phyloP scores from a whole-genome alignment of 2,888 invertebrate genomes.

The Hyposoter didymator region DNA sequence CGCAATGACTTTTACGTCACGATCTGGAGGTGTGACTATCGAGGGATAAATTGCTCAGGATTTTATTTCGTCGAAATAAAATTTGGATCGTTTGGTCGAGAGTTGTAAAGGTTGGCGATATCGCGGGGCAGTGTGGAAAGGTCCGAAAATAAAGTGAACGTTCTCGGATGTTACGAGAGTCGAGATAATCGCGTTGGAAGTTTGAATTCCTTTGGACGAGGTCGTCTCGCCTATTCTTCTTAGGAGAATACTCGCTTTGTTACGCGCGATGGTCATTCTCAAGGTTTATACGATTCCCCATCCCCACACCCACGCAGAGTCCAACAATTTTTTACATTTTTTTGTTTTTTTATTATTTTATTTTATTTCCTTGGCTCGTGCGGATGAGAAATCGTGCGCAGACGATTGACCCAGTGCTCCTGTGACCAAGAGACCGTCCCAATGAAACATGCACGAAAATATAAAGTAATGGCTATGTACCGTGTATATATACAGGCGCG shows the following conservation, averaged over 20 bases:
- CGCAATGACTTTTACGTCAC: too few relatives aligned
- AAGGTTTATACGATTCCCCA: constrained; percentile 6
- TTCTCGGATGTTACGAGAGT: constrained; percentile 17
- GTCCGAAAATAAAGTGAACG: constrained; percentile 62
- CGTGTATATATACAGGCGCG: neutral
- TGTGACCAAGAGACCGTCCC: constrained; percentile 6
- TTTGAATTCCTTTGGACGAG: constrained; percentile 45
- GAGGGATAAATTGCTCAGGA: neutral
- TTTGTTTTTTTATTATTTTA: too few relatives aligned
- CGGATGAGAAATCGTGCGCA: neutral
- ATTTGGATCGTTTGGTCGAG: constrained; percentile 3
- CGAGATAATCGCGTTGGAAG: constrained; percentile 33
- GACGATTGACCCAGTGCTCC: constrained; percentile 24
- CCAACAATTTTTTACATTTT: neutral
- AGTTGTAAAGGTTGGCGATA: constrained; percentile 18
- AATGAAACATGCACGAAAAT: neutral
- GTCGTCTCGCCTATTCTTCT: constrained; percentile 76
- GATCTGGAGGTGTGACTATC: too few relatives aligned
- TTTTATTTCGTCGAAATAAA: neutral
- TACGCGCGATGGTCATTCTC: constrained; percentile 38
- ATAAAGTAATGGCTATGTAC: neutral
- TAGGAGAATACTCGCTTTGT: constrained; percentile 23
- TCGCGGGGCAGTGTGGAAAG: constrained; percentile 3
- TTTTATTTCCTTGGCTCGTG: constrained; percentile 15
- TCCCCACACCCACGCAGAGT: neutral